These are phyloP conservation scores for Prionace glauca DNA, from an alignment of 2,797 vertebrate species.

Conservation along the genomic window DNA sequence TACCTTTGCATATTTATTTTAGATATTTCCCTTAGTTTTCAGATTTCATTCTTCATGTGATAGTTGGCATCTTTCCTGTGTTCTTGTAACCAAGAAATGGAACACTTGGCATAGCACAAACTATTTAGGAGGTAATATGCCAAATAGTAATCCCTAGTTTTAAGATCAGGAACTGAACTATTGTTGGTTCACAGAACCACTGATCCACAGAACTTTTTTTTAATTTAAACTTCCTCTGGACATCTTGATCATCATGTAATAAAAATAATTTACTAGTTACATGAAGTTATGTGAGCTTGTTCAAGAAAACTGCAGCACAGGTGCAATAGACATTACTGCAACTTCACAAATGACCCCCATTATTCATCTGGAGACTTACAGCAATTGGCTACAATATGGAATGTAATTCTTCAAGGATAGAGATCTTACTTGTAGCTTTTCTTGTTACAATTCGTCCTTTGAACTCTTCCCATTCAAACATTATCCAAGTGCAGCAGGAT, in stretches of 20 bases:
- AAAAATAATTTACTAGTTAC: neutral
- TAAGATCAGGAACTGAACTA: neutral
- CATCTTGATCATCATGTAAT: neutral
- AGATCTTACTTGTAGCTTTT: neutral
- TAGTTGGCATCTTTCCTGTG: neutral
- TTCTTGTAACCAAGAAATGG: neutral
- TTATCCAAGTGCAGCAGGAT: neutral
- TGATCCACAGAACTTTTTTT: neutral
- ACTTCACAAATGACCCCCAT: neutral
- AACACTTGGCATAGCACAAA: neutral
- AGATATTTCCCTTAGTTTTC: neutral
- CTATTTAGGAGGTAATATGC: neutral
- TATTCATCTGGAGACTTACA: neutral
- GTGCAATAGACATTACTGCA: neutral
- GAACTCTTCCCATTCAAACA: neutral
- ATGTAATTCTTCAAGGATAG: neutral
- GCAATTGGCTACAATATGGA: neutral
- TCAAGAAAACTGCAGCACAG: neutral
- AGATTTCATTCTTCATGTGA: neutral
- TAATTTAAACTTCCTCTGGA: neutral
- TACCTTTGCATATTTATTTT: neutral
- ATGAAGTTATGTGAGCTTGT: neutral
- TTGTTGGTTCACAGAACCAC: neutral
- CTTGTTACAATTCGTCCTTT: conserved; percentile 2
- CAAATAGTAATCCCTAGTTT: neutral